Evolutionary conservation across 2,888 invertebrate genomes (phyloP).

Genomic region (Andrena hattorfiana): DNA sequence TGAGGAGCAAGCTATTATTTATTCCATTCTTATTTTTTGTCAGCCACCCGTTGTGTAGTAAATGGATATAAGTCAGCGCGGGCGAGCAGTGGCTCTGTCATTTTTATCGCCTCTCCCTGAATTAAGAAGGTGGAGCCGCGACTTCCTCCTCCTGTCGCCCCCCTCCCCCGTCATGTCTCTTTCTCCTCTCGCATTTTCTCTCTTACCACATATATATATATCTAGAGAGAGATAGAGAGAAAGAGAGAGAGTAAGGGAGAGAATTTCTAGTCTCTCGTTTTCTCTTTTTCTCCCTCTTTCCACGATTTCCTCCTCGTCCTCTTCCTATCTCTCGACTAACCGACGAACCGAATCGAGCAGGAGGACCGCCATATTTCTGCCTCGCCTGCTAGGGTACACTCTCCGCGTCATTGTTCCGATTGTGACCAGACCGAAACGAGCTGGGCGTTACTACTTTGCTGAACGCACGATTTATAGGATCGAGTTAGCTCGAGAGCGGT

Average conservation of each 20-base stretch:
- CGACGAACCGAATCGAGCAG: conserved; percentile 72
- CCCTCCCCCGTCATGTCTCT: conserved; percentile 20
- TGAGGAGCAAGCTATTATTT: conserved; percentile 84
- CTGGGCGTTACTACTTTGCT: conserved; percentile 74
- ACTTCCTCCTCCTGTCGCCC: conserved; percentile 65
- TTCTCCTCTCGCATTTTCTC: conserved; percentile 24
- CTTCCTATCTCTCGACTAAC: conserved; percentile 57
- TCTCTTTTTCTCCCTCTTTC: conserved; percentile 29
- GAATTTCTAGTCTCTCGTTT: conserved; percentile 1
- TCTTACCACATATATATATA: neutral
- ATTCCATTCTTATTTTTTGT: conserved; percentile 84
- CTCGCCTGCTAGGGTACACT: conserved; percentile 67
- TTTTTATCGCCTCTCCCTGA: conserved; percentile 84
- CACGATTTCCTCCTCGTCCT: conserved; percentile 40
- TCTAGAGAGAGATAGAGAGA: neutral
- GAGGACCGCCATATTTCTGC: conserved; percentile 75
- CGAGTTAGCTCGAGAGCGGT: conserved; percentile 53
- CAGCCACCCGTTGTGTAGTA: conserved; percentile 82
- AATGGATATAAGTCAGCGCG: conserved; percentile 84
- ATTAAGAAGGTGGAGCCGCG: conserved; percentile 83
- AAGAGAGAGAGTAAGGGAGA: neutral
- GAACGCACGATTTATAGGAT: conserved; percentile 72
- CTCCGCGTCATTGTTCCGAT: conserved; percentile 73
- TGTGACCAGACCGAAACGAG: conserved; percentile 74
- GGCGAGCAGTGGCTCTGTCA: conserved; percentile 84